Evolutionary conservation across 2,888 invertebrate species (phyloP), one percentile per base, ranked within the genome.

Genomic region (Stratiomys singularior): DNA sequence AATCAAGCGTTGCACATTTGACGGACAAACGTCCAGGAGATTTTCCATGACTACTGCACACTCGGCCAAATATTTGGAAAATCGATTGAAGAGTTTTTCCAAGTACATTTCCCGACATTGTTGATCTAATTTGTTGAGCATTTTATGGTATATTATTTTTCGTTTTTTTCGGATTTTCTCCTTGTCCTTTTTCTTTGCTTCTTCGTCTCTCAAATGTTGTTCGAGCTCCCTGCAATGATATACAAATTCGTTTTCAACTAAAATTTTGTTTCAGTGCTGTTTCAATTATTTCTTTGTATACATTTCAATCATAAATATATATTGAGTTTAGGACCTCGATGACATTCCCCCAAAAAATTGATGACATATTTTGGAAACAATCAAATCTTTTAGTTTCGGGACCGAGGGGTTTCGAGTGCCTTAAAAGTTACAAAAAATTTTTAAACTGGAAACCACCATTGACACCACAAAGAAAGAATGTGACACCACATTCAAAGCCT

Each of bases 1-100:
- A 23, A 74, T 37, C 23, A 74, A 58, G 13, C 74, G 74, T 37
- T 74, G 60, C 5, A 74, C 74, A 74, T 74, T 74, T 21, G 44
- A 18, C 1, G 74, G 74, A 74, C 37, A 58, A 18, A 74, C 11
- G 13, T 74, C 60, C n/a, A 11, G 13, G n/a, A 13, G 21, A 18
- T 46, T 46, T 74, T 74, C 74, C 30, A 44, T 58, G 1, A 5
- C 44, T 1, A 74, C 60, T 1, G 74, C 30, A 21, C 74, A 37
- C 13, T 58, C n/a, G 9, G 58, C 28, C 7, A 74, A 5, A 27
- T 74, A 74, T 21, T 58, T 58, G 23, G 74, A 74, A 21, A 74
- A 74, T 58, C 58, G 37, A 9, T 37, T 1, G 37, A 25, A 74
- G 2, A 60, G 25, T 28, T 60, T 30, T 21, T 74, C 60, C 13